These are phyloP conservation scores for Hirundichthys speculiger DNA, from an alignment of 2,113 vertebrate genomes.

Conservation along the genomic window DNA sequence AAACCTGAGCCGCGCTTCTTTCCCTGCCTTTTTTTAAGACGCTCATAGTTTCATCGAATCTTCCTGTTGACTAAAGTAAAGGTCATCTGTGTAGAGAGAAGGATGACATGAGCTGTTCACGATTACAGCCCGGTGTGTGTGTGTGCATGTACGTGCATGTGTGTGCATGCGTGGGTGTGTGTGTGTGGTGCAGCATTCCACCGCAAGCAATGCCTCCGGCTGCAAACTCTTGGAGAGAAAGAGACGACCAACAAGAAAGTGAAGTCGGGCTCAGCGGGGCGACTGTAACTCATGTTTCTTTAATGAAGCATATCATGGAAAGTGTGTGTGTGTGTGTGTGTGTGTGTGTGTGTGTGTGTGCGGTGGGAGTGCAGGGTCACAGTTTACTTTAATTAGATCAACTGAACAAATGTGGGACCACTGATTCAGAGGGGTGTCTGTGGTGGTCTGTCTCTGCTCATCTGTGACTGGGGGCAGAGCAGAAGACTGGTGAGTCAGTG, in stretches of 20 bases:
- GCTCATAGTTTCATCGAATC: conserved; percentile 32
- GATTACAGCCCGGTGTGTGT: conserved; percentile 36
- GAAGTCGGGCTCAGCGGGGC: background rate
- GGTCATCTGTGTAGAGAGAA: conserved; percentile 55
- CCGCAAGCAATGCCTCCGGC: conserved; percentile 28
- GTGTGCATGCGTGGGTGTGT: conserved; percentile 8
- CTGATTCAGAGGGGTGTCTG: conserved; percentile 24
- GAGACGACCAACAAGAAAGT: conserved; percentile 32
- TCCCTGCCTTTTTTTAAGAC: background rate
- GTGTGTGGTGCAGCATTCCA: background rate
- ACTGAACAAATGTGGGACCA: conserved; percentile 61
- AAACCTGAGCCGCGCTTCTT: background rate
- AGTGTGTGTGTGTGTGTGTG: conserved; percentile 9
- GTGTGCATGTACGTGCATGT: conserved; percentile 18
- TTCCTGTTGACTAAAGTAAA: conserved; percentile 52
- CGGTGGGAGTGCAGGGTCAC: conserved; percentile 18
- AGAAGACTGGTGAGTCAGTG: conserved; percentile 49
- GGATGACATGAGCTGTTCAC: conserved; percentile 34
- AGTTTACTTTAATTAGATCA: conserved; percentile 40
- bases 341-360: background rate
- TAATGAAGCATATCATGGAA: conserved; percentile 35
- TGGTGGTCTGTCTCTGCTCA: conserved; percentile 44
- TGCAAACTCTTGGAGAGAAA: conserved; percentile 19
- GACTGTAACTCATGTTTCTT: conserved; percentile 54
- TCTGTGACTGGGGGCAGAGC: conserved; percentile 33